A percentile compares a stretch with the other conserved stretches of the same genome.
These are phyloP conservation scores for Pemphredon lugubris DNA, from an alignment of 2,888 invertebrate species.

Conservation along the genomic window DNA sequence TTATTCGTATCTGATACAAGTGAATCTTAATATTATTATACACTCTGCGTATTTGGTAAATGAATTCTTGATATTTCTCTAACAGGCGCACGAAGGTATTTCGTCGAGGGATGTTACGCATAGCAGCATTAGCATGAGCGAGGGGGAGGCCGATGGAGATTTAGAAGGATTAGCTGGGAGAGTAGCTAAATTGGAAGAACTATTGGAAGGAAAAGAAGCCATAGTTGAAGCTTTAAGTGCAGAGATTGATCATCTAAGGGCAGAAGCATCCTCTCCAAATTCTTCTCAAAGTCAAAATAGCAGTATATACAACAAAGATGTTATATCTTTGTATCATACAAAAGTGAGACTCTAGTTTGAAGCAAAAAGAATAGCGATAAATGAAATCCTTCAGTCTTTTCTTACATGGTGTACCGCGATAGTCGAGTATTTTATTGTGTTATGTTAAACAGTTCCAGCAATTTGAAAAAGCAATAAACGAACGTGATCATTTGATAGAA, in stretches of 20 bases:
- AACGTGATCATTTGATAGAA: constrained; percentile 88
- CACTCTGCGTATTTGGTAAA: not conserved
- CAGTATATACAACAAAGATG: constrained; percentile 87
- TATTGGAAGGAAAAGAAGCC: constrained; percentile 81
- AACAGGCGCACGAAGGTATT: constrained; percentile 68
- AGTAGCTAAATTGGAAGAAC: constrained; percentile 81
- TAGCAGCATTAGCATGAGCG: constrained; percentile 78
- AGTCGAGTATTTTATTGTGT: constrained; percentile 8
- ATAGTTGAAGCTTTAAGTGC: constrained; percentile 81
- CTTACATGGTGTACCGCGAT: constrained; percentile 9
- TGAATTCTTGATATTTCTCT: constrained; percentile 1
- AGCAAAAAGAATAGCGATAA: not conserved
- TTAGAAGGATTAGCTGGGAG: constrained; percentile 77
- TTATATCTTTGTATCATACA: constrained; percentile 86
- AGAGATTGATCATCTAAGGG: constrained; percentile 82
- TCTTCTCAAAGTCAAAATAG: constrained; percentile 83
- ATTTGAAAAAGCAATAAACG: constrained; percentile 86
- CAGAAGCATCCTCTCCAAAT: constrained; percentile 81
- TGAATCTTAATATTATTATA: not conserved
- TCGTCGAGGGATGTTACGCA: constrained; percentile 75
- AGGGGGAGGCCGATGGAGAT: constrained; percentile 78
- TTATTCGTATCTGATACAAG: no score
- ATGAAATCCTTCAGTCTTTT: not conserved
- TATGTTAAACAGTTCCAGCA: constrained; percentile 83
- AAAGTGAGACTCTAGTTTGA: constrained; percentile 83